Base-by-base conservation (phyloP, 2,888 invertebrate species). In the Desoria tigrina region DNA sequence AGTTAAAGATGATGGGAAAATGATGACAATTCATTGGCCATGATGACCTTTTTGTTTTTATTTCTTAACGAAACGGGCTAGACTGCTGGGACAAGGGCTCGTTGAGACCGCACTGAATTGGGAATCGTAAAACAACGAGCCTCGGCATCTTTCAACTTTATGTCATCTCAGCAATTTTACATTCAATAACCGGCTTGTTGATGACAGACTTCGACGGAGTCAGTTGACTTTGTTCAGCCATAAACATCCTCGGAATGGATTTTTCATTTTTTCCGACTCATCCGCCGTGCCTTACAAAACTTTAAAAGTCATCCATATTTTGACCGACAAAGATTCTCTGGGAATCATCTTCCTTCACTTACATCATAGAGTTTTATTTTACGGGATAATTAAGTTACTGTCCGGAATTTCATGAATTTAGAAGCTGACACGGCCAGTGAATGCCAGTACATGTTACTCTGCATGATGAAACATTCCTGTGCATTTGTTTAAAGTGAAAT, bases 21-120 rank as follows among this genome's bases (percentile, higher is more conserved):
- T 51, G 51, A 51, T 51, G 51, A 51, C 51, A 51, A 51, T 51
- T 51, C 51, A 51, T 51, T 51, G 51, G 23, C 51, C 21, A 51
- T 51, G 51, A 51, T 51, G 26, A 51, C 26, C 51, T 24, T 18
- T 18, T 51, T 51, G 51, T 51, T 51, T 51, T 51, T 24, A 23
- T 51, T 51, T 24, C 26, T n/a, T 18, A 7, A 7, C 4, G 23
- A 45, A 45, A 45, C 45, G 45, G 21, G 45, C 45, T 21, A 9
- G 16, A 21, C 45, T 18, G 16, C 45, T 32, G 32, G 9, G 21
- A 21, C 45, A 18, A 21, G 16, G 45, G 16, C 45, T 45, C 16
- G 4, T 21, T 45, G 45, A 45, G 45, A 45, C 16, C 16, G 26
- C n/a, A 51, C 45, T 45, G 51, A 51, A 51, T 51, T 51, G 51